These are phyloP conservation scores for Steinernema khuongi DNA, from an alignment of 1,140 invertebrate genomes.

Conservation along the genomic window DNA sequence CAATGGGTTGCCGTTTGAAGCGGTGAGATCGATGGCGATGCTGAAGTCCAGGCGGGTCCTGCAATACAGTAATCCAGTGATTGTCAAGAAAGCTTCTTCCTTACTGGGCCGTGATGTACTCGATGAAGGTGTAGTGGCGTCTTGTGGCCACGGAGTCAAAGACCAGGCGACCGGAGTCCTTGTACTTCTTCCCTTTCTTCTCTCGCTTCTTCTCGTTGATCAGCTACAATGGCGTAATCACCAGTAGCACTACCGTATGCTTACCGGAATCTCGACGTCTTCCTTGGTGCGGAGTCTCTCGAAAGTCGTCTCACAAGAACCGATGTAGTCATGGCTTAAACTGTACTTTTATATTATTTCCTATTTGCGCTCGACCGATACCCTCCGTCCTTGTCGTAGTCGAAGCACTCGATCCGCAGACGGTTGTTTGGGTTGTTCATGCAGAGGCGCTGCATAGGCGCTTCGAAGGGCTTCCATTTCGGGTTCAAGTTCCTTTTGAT, in stretches of 20 bases:
- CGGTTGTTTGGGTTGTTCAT: conserved; percentile 65
- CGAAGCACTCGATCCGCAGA: conserved; percentile 38
- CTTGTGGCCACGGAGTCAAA: conserved; percentile 28
- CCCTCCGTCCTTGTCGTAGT: conserved; percentile 26
- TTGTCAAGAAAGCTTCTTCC: conserved; percentile 19
- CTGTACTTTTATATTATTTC: not conserved
- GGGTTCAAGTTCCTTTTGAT: conserved; percentile 65
- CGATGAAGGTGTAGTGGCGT: conserved; percentile 40
- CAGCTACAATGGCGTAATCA: conserved; percentile 53
- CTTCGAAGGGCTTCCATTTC: conserved; percentile 64
- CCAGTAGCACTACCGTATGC: not conserved
- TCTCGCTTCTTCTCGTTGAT: conserved; percentile 60
- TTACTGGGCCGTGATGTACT: conserved; percentile 53
- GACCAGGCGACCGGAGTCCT: conserved; percentile 48
- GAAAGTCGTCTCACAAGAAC: not conserved
- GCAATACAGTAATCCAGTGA: conserved; percentile 21
- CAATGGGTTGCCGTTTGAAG: conserved; percentile 67
- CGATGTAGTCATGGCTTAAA: not conserved
- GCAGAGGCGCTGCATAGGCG: conserved; percentile 64
- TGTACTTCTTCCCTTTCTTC: conserved; percentile 53
- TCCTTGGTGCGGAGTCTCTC: not conserved
- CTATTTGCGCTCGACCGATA: not conserved
- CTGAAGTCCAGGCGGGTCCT: conserved; percentile 66
- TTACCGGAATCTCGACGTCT: not conserved
- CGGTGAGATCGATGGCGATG: conserved; percentile 70